Percentiles rank a stretch among this genome's conserved stretches.
Evolutionary conservation across 1,140 invertebrate species (phyloP).

Genomic region (Drosophila nasuta): DNA sequence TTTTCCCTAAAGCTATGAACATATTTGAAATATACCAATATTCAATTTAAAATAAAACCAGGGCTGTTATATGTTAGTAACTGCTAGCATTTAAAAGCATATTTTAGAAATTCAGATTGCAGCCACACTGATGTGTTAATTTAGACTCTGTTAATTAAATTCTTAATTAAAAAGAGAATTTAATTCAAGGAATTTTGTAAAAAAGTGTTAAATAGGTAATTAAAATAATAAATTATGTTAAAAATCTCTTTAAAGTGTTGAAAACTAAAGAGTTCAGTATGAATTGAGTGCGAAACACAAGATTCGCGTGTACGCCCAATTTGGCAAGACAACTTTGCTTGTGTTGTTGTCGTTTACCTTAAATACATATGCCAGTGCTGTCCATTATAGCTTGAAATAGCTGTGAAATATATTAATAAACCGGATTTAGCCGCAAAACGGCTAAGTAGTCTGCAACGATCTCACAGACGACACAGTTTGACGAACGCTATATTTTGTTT

Average conservation of each 20-base stretch:
- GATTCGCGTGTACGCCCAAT: conserved; percentile 42
- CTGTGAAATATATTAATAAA: conserved; percentile 21
- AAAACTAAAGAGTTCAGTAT: not conserved
- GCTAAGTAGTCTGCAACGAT: conserved; percentile 26
- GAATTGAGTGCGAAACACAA: not conserved
- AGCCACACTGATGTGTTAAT: conserved; percentile 1
- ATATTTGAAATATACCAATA: too few species aligned
- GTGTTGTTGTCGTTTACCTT: conserved; percentile 40
- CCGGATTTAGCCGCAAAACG: conserved; percentile 50
- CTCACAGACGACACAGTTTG: conserved; percentile 52
- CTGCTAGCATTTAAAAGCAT: too few species aligned
- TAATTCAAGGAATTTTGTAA: conserved; percentile 5
- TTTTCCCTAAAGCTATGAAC: too few species aligned
- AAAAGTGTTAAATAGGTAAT: conserved; percentile 51
- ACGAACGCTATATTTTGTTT: conserved; percentile 53
- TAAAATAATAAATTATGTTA: not conserved
- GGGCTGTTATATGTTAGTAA: too few species aligned
- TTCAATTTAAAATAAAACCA: too few species aligned
- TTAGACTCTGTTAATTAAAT: conserved; percentile 5
- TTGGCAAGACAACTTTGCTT: conserved; percentile 51
- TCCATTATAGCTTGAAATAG: conserved; percentile 28
- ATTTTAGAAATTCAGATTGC: not conserved
- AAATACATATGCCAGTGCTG: conserved; percentile 40
- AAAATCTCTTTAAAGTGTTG: not conserved
- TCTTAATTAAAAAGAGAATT: conserved; percentile 35